These are phyloP conservation scores for Chauna torquata DNA, from an alignment of 2,113 vertebrate genomes.

Conservation along the genomic window DNA sequence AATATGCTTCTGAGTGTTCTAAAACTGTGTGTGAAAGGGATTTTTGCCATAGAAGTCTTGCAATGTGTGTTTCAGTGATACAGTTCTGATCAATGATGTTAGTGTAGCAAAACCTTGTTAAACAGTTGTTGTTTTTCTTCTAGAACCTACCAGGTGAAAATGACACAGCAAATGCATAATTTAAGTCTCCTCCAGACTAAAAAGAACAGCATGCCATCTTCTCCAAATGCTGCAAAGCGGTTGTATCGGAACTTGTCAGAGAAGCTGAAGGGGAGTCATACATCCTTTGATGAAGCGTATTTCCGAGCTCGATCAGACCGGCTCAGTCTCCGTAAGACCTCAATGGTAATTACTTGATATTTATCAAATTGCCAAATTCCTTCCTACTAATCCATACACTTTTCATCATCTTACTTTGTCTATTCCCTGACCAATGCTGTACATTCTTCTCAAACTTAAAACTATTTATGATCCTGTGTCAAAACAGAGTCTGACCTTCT, in stretches of 20 bases:
- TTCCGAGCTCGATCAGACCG: constrained; percentile 88
- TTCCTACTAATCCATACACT: not conserved
- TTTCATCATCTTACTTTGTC: not conserved
- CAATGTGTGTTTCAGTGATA: rapidly evolving
- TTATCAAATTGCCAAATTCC: not conserved
- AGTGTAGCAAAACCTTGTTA: not conserved
- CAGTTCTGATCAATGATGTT: rapidly evolving
- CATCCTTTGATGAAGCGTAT: constrained; percentile 91
- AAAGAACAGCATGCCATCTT: constrained; percentile 85
- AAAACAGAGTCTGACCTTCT: not conserved
- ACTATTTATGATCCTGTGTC: not conserved
- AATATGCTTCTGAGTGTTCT: rapidly evolving
- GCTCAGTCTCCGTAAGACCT: constrained; percentile 89
- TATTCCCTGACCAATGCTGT: not conserved
- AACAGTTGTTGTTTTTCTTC: not conserved
- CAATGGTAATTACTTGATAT: constrained; percentile 73
- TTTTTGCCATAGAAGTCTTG: not conserved
- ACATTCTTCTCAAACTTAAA: not conserved
- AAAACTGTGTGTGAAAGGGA: not conserved
- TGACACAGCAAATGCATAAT: constrained; percentile 97
- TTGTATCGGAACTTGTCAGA: constrained; percentile 96
- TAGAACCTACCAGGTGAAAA: constrained; percentile 78
- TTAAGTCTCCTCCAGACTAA: constrained; percentile 87
- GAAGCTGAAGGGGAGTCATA: constrained; percentile 91
- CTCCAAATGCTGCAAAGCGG: constrained; percentile 92